Conservation (phyloP, 1,140 invertebrate species). For the Ostrea edulis region DNA sequence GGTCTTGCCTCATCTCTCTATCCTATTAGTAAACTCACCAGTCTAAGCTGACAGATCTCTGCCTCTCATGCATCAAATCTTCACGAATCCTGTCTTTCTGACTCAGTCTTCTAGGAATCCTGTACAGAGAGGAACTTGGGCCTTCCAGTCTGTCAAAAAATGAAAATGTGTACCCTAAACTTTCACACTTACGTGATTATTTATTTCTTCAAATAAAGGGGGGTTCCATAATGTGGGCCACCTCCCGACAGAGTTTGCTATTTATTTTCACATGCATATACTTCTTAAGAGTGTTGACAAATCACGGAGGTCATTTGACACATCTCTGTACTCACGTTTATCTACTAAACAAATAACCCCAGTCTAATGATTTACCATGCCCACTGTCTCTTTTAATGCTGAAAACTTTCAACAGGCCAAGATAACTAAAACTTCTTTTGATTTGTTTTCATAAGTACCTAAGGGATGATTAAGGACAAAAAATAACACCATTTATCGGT, state of each 20-base stretch:
- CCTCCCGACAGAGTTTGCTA: neutral
- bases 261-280: neutral
- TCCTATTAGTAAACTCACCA: slow-evolving; percentile 61
- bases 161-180: slow-evolving; percentile 15
- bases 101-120: slow-evolving; percentile 59
- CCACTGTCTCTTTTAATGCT: neutral
- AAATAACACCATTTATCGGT: neutral
- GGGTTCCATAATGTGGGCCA: neutral
- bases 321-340: neutral
- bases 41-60: slow-evolving; percentile 69
- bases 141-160: slow-evolving; percentile 56
- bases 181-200: slow-evolving; percentile 2
- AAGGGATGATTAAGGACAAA: neutral
- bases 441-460: neutral
- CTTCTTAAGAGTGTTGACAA: neutral
- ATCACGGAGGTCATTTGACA: neutral
- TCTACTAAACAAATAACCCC: neutral
- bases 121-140: slow-evolving; percentile 54
- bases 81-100: slow-evolving; percentile 59
- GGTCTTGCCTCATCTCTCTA: neutral
- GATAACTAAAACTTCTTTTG: neutral
- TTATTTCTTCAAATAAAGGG: neutral
- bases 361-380: neutral
- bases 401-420: neutral
- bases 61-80: slow-evolving; percentile 54